A percentile compares a stretch with the other conserved stretches of the same genome.
Conservation (phyloP, 2,113 vertebrate genomes). For the Apteryx owenii region DNA sequence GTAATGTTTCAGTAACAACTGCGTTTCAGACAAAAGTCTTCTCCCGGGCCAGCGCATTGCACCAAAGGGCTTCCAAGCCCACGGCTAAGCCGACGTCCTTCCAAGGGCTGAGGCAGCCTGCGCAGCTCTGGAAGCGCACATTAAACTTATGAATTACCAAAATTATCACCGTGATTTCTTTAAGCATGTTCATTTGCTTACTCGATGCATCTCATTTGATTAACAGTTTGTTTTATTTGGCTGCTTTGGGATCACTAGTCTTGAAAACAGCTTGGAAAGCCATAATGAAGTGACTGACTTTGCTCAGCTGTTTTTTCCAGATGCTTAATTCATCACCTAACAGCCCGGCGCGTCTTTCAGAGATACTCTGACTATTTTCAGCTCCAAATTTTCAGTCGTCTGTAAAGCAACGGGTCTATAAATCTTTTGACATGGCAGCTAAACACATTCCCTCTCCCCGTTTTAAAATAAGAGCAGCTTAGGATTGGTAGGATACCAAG, state of each 20-base stretch:
- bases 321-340: background rate
- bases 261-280: background rate
- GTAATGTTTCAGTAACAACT: background rate
- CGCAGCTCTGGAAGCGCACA: background rate
- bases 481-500: background rate
- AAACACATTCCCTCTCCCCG: background rate
- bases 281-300: background rate
- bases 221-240: slow-evolving; percentile 18
- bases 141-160: background rate
- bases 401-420: background rate
- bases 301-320: slow-evolving; percentile 22
- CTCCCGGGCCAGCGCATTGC: background rate
- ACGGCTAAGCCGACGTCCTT: accelerated
- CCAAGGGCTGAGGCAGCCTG: accelerated
- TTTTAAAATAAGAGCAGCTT: background rate
- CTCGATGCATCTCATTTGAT: background rate
- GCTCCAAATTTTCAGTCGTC: background rate
- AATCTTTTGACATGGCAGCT: background rate
- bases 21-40: background rate
- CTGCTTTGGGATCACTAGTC: background rate
- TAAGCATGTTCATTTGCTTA: background rate
- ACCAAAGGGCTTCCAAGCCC: background rate
- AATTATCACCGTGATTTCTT: background rate
- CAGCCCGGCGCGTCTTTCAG: slow-evolving; percentile 2
- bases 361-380: background rate